Conservation (phyloP, 1,140 invertebrate genomes). For the Aphis gossypii region DNA sequence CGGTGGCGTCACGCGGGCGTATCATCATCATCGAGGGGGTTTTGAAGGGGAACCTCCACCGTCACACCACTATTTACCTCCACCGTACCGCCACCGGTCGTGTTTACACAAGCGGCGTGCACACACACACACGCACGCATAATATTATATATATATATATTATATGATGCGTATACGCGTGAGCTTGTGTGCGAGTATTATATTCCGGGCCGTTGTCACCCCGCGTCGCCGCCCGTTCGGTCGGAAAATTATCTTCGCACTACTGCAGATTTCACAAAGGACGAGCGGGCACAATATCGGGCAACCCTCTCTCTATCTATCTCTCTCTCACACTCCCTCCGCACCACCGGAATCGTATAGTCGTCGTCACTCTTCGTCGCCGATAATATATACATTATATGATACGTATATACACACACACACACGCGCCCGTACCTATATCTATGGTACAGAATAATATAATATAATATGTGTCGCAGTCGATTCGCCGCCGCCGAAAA, state of each 20-base stretch:
- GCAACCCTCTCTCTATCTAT: not conserved
- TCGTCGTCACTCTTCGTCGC: not conserved
- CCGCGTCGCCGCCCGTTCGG: not conserved
- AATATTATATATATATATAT: too few species aligned
- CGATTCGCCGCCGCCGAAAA: not conserved
- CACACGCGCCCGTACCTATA: too few species aligned
- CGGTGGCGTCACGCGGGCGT: not conserved
- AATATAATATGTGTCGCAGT: not conserved
- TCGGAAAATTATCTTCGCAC: constrained; percentile 53
- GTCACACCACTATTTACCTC: not conserved
- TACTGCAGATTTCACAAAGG: constrained; percentile 30
- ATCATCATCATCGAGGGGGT: not conserved
- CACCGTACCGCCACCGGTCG: constrained; percentile 7
- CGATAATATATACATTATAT: not conserved
- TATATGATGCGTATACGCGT: not conserved
- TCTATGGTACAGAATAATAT: not conserved
- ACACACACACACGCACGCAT: not conserved
- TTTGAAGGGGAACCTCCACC: not conserved
- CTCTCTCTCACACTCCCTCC: not conserved
- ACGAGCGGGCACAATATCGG: not conserved
- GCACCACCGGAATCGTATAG: not conserved
- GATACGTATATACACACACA: too few species aligned
- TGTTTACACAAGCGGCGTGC: constrained; percentile 38
- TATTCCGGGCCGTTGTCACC: constrained; percentile 15
- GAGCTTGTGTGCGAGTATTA: not conserved